Base-by-base conservation (phyloP, 1,140 invertebrate genomes). In the Anadara kagoshimensis region DNA sequence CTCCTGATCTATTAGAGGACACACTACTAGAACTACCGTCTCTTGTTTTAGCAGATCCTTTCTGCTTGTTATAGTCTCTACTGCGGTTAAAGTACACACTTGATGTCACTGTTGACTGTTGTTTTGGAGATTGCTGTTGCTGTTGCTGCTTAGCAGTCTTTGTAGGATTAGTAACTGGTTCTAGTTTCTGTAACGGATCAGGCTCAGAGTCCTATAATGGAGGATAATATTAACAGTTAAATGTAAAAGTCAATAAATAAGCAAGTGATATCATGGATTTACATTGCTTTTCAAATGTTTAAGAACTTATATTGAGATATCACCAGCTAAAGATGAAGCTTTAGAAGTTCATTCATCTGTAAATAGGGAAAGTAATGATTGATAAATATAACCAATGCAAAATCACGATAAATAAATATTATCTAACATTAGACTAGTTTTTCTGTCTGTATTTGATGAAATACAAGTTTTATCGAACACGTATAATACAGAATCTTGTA, bases 1-100 rank as follows among this genome's bases (percentile, higher is more conserved):
- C 51, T 64, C 62, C 62, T 64, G 64, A 57, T n/a, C 51, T 22
- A 44, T 44, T 67, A 5, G 64, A 56, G 5, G 64, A 57, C 22
- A 67, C 64, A 67, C 64, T 67, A 57, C 41, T 67, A 18, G 64
- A 67, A 36, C 64, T 67, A 24, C 26, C 64, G 51, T 67, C 64
- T 24, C 64, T 16, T 18, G 51, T 67, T 67, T 67, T 45, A 45
- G 63, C 10, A 18, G 44, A 45, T 45, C 36, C 44, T 45, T 36
- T 22, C 24, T 67, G 47, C 29, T 67, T 67, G 44, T 45, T 67
- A 41, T 26, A 56, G 29, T 67, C 64, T 67, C 64, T 56, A 41
- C 64, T 67, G 45, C 64, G 64, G 24, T 49, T 45, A 64, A 67
- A 56, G 26, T 56, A 51, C 24, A 22, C 44, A 24, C 36, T 56